Evolutionary conservation across 1,140 invertebrate genomes (phyloP), one percentile per base, ranked within the genome.

Genomic region (Cydia amplana): DNA sequence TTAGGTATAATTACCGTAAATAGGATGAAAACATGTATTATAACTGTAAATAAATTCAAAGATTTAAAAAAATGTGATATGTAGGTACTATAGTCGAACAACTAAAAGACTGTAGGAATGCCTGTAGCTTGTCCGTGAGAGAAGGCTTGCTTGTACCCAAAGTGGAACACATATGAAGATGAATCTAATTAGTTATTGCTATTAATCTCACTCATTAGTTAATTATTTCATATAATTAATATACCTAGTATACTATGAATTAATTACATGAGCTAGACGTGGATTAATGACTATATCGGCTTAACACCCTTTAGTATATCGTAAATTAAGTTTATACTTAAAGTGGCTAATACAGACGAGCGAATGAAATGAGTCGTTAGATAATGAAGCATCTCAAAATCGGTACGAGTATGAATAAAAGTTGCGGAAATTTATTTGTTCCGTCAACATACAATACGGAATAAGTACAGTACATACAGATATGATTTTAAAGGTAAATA

Each of bases 241-340:
- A 6, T 51, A 51, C 4, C 1, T 3, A 1, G 4, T 51, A 18
- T 2, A 51, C 49, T 23, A 14, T 36, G 36, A 70, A 70, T 23
- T 40, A 32, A 36, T 70, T 70, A 36, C n/a, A 18, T n/a, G 32
- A 70, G n/a, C 55, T 60, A 23, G 9, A 43, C n/a, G 16, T 43
- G 43, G 32, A 70, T 70, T 70, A 36, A 40, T 70, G 28, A 18
- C 7, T 25, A 36, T 36, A 67, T 36, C 65, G 14, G 65, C 16
- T 32, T 2, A 16, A 16, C 32, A 14, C 3, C 32, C 25, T 67
- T 70, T 36, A 70, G 32, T 36, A 60, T 60, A 36, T 9, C 32
- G 65, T 70, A 70, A 70, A 70, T 40, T 70, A 36, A 70, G 65
- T 70, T 40, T 32, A n/a, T n/a, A 36, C 23, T 70, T n/a, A 36